Conservation (phyloP, 2,113 vertebrate species). For the Xenotilapia leptura region DNA sequence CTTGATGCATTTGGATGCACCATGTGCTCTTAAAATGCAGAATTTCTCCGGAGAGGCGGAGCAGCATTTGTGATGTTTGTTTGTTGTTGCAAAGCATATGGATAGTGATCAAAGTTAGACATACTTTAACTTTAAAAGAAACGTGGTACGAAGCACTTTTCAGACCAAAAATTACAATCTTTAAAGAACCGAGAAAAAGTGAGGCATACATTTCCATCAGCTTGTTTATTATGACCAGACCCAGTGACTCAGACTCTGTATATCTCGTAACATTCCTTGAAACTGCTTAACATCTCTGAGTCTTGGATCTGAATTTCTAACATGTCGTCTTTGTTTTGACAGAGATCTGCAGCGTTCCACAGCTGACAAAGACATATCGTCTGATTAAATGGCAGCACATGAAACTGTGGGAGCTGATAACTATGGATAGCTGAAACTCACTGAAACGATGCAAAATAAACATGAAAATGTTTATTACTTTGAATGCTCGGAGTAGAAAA, state of each 20-base stretch:
- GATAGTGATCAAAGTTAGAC: not conserved
- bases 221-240: not conserved
- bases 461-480: not conserved
- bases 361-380: not conserved
- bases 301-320: not conserved
- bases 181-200: not conserved
- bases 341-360: not conserved
- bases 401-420: not conserved
- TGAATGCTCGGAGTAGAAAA: not conserved
- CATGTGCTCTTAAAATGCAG: not conserved
- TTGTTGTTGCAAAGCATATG: not conserved
- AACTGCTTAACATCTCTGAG: not conserved
- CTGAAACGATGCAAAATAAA: not conserved
- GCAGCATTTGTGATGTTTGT: not conserved
- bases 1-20: not conserved
- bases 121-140: not conserved
- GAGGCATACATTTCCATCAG: not conserved
- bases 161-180: not conserved
- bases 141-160: fast-evolving
- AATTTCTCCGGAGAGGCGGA: not conserved
- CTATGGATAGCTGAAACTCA: not conserved
- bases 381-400: not conserved
- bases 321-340: not conserved
- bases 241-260: not conserved
- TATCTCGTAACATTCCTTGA: not conserved